Evolutionary conservation across 1,140 invertebrate species (phyloP).

Genomic region (Melitaea cinxia): DNA sequence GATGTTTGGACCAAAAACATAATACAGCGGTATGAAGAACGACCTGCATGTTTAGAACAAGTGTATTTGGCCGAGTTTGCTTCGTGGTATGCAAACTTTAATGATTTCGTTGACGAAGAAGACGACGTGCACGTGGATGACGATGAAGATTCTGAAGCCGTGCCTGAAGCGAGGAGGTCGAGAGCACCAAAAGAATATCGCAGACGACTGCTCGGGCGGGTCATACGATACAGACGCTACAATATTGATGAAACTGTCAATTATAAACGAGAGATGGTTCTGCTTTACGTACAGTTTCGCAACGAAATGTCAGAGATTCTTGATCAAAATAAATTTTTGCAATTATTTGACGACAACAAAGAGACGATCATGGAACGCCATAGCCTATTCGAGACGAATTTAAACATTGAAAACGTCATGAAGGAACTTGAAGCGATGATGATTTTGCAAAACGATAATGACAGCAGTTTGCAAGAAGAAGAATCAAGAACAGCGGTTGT

Average conservation of each 20-base stretch:
- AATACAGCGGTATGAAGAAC: slow-evolving; percentile 55
- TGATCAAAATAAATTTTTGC: slow-evolving; percentile 54
- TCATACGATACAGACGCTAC: slow-evolving; percentile 61
- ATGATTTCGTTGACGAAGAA: not conserved
- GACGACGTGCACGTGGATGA: not conserved
- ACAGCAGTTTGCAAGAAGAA: too few species aligned
- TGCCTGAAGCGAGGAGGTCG: slow-evolving; percentile 3
- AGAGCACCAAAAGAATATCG: slow-evolving; percentile 44
- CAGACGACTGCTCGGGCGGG: slow-evolving; percentile 43
- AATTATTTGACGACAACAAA: slow-evolving; percentile 56
- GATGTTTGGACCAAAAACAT: slow-evolving; percentile 55
- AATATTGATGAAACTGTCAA: slow-evolving; percentile 54
- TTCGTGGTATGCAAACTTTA: slow-evolving; percentile 46
- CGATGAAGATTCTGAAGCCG: slow-evolving; percentile 30
- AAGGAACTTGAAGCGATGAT: slow-evolving; percentile 23
- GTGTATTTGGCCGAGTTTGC: slow-evolving; percentile 62
- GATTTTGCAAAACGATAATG: too few species aligned
- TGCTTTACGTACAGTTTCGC: slow-evolving; percentile 53
- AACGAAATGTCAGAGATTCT: slow-evolving; percentile 57
- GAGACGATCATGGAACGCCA: slow-evolving; percentile 53
- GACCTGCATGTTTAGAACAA: slow-evolving; percentile 50
- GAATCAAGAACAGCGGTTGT: too few species aligned
- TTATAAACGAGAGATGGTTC: slow-evolving; percentile 63
- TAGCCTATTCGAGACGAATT: slow-evolving; percentile 45
- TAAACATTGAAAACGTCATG: slow-evolving; percentile 54